Conservation (phyloP, 1,140 invertebrate genomes). For the Pteromalus puparum region DNA sequence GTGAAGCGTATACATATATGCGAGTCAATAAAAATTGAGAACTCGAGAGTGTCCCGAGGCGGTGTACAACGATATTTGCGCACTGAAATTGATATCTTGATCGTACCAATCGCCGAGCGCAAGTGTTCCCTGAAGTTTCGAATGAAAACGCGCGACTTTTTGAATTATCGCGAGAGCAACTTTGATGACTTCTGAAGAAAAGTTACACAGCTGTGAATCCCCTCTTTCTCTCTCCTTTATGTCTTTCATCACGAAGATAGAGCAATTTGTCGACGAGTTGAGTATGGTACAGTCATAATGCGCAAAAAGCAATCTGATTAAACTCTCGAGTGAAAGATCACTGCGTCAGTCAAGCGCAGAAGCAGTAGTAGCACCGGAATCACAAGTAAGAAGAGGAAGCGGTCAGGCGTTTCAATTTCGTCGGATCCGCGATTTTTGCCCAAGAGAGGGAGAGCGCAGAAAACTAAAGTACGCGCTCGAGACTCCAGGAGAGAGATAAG, state of each 20-base stretch:
- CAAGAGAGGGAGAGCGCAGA: background rate
- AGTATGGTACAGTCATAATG: background rate
- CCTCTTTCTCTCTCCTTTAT: background rate
- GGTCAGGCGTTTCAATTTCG: constrained; percentile 50
- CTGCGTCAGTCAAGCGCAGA: constrained; percentile 11
- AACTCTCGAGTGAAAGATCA: constrained; percentile 24
- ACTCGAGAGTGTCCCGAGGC: constrained; percentile 16
- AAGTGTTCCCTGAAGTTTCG: background rate
- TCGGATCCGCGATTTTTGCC: constrained; percentile 21
- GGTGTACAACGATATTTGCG: background rate
- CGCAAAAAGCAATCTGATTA: constrained; percentile 35
- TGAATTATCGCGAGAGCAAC: too few relatives aligned
- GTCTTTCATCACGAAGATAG: background rate
- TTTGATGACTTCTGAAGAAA: background rate
- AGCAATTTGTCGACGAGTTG: background rate
- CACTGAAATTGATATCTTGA: constrained; percentile 6
- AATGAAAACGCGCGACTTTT: background rate
- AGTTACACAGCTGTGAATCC: background rate
- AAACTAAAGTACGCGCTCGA: constrained; percentile 19
- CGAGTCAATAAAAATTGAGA: constrained; percentile 20
- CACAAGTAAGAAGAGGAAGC: background rate
- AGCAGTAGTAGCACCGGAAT: background rate
- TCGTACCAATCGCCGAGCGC: background rate
- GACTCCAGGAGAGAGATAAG: constrained; percentile 54
- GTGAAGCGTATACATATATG: constrained; percentile 7